Evolutionary conservation across 2,797 vertebrate species (phyloP).

Genomic region (Euthynnus affinis): DNA sequence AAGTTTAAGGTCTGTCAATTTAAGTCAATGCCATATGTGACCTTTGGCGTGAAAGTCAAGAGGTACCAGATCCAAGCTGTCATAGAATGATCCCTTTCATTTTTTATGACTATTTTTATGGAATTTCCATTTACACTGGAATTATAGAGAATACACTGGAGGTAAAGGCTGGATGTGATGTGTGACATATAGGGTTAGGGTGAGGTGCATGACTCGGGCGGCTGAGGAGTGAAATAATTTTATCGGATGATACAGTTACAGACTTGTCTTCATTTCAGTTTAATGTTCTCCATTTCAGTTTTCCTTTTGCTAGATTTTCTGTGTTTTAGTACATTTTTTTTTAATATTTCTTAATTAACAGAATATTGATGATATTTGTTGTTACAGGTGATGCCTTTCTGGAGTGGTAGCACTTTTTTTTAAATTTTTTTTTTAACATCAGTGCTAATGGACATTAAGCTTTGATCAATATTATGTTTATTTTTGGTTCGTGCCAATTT

Average conservation of each 20-base stretch:
- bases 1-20: constrained; percentile 71
- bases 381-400: background rate
- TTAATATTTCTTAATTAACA: background rate
- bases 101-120: constrained; percentile 56
- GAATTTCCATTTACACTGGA: constrained; percentile 56
- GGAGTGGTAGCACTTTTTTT: background rate
- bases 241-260: background rate
- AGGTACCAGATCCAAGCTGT: constrained; percentile 65
- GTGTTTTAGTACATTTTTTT: background rate
- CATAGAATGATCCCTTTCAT: constrained; percentile 50
- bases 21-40: constrained; percentile 73
- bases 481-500: constrained; percentile 1
- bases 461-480: background rate
- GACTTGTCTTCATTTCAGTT: background rate
- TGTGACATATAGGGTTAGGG: background rate
- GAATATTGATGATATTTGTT: background rate
- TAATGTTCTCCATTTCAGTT: background rate
- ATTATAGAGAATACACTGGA: constrained; percentile 23
- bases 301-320: background rate
- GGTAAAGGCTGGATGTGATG: constrained; percentile 26
- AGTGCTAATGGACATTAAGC: background rate
- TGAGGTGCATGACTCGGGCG: background rate
- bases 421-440: background rate
- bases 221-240: background rate
- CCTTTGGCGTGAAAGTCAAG: constrained; percentile 71